Evolutionary conservation across 2,113 vertebrate species (phyloP).

Genomic region (Stercorarius parasiticus): DNA sequence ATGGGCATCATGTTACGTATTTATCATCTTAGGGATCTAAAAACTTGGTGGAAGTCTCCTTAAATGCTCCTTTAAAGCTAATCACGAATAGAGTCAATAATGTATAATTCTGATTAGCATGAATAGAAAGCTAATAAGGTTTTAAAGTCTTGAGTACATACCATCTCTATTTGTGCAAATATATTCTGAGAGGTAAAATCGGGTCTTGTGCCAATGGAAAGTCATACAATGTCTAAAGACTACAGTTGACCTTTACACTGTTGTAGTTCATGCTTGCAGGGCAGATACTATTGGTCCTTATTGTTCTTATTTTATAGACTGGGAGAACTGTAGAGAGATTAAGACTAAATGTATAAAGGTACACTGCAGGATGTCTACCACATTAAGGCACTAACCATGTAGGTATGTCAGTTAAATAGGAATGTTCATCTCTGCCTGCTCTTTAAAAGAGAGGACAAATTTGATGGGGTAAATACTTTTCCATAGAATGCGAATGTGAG

Average conservation of each 20-base stretch:
- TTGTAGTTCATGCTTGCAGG: not conserved
- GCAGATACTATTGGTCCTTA: not conserved
- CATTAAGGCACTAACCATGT: not conserved
- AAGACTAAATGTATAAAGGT: not conserved
- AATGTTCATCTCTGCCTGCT: not conserved
- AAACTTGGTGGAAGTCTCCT: not conserved
- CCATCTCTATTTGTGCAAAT: not conserved
- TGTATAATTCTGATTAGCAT: not conserved
- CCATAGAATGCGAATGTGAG: not conserved
- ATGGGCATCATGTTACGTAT: not conserved
- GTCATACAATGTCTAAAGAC: not conserved
- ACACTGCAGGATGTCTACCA: not conserved
- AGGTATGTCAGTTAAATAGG: not conserved
- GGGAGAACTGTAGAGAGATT: not conserved
- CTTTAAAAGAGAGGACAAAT: not conserved
- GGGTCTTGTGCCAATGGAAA: not conserved
- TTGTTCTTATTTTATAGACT: not conserved
- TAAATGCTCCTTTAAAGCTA: not conserved
- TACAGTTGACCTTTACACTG: not conserved
- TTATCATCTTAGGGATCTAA: not conserved
- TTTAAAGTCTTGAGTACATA: not conserved
- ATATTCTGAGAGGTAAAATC: not conserved
- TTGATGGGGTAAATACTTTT: not conserved
- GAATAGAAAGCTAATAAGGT: not conserved
- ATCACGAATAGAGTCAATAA: not conserved